These are phyloP conservation scores for Chrysina gloriosa DNA, from an alignment of 2,888 invertebrate species.

Conservation along the genomic window DNA sequence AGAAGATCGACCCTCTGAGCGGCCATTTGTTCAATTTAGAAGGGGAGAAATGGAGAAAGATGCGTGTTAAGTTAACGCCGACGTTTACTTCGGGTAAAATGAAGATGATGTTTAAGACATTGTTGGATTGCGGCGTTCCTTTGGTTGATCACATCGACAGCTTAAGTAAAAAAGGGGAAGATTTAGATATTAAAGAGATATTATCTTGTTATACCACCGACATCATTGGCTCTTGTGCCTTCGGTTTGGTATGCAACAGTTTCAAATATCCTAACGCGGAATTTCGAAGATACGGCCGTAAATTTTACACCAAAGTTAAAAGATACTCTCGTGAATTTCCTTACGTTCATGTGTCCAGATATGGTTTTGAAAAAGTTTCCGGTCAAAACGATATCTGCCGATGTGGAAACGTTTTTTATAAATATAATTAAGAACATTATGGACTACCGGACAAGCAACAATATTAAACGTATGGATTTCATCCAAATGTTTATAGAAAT, in stretches of 20 bases:
- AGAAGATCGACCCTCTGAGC: conserved; percentile 21
- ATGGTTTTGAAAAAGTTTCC: background rate
- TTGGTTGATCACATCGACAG: conserved; percentile 7
- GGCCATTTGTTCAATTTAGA: conserved; percentile 31
- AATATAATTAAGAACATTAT: conserved; percentile 49
- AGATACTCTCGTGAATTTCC: background rate
- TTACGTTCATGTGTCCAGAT: background rate
- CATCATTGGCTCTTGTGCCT: conserved; percentile 39
- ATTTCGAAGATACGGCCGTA: conserved; percentile 36
- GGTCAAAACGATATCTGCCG: background rate
- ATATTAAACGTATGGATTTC: conserved; percentile 56
- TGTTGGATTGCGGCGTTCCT: conserved; percentile 34
- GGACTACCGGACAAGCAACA: conserved; percentile 46
- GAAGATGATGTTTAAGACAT: conserved; percentile 37
- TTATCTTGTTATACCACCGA: conserved; percentile 41
- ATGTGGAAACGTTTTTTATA: background rate
- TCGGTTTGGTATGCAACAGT: conserved; percentile 39
- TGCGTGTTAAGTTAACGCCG: conserved; percentile 37
- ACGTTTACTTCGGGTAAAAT: conserved; percentile 41
- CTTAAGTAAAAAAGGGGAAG: background rate
- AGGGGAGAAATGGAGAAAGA: conserved; percentile 36
- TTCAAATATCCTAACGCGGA: conserved; percentile 36
- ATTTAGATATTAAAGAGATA: conserved; percentile 37
- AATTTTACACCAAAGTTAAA: conserved; percentile 7
- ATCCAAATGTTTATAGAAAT: conserved; percentile 56